Conservation (phyloP, 64 coral and sea anemone species). For the Astreopora myriophthalma region DNA sequence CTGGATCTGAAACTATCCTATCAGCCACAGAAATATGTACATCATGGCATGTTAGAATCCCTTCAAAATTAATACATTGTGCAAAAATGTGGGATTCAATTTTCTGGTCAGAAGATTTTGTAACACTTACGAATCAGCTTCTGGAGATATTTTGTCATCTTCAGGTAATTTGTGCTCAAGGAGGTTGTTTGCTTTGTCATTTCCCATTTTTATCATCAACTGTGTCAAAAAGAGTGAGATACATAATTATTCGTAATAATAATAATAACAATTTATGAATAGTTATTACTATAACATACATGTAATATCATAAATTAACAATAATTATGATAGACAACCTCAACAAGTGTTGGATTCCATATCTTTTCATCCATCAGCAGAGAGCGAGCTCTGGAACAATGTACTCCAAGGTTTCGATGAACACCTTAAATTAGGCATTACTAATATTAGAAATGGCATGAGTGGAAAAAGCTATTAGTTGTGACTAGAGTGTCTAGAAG, state of each 20-base stretch:
- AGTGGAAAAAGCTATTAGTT: neutral
- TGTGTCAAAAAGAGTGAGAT: neutral
- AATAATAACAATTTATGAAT: too few species aligned
- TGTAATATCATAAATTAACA: too few species aligned
- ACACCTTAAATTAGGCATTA: conserved; percentile 31
- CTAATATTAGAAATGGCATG: neutral
- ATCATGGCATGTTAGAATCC: too few species aligned
- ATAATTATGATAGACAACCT: conserved; percentile 20
- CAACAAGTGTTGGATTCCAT: conserved; percentile 80
- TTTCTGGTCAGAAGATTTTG: neutral
- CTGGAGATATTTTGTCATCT: conserved; percentile 87
- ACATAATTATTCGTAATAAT: neutral
- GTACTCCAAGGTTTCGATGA: conserved; percentile 87
- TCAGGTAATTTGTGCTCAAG: conserved; percentile 81
- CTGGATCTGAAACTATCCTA: too few species aligned
- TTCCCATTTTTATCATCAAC: conserved; percentile 93
- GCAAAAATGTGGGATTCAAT: too few species aligned
- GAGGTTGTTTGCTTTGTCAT: conserved; percentile 83
- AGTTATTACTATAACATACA: neutral
- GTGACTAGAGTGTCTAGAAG: too few species aligned
- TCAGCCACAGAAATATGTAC: too few species aligned
- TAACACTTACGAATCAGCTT: conserved; percentile 37
- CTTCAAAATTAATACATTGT: neutral
- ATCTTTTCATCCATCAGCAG: conserved; percentile 96
- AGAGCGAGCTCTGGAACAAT: conserved; percentile 86